phyloP scores from a whole-genome alignment of 2,888 invertebrate genomes.

The Cryptus viduatorius region DNA sequence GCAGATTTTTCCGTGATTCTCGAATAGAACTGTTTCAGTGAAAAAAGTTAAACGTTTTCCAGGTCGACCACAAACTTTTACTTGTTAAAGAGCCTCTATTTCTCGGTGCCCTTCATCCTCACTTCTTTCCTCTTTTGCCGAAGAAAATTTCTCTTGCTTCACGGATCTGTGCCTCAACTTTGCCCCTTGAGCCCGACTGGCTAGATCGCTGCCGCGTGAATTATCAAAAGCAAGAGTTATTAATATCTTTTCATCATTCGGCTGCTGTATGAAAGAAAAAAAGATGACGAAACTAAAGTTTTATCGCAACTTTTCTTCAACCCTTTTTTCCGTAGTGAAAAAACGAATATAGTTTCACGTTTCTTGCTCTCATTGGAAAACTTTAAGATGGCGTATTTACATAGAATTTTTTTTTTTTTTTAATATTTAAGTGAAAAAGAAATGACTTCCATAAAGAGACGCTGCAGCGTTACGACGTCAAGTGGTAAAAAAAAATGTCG shows the following conservation, averaged over 20 bases:
- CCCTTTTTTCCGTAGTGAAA: not conserved
- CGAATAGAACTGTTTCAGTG: not conserved
- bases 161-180: constrained; percentile 5
- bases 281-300: not conserved
- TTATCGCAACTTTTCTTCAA: not conserved
- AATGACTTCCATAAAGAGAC: too few relatives aligned
- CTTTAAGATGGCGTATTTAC: not conserved
- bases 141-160: constrained; percentile 15
- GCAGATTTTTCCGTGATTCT: not conserved
- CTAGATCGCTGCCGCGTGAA: constrained; percentile 15
- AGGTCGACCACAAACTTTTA: not conserved
- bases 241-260: constrained; percentile 19
- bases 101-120: not conserved
- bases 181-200: not conserved
- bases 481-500: too few relatives aligned
- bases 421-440: not conserved
- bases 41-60: not conserved
- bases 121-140: not conserved
- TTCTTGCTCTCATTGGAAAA: not conserved
- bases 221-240: constrained; percentile 20
- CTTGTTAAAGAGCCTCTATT: not conserved
- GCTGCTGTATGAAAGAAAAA: not conserved
- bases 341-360: not conserved
- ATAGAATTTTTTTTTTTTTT: not conserved
- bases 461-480: too few relatives aligned